Evolutionary conservation across 2,797 vertebrate genomes (phyloP), one percentile per base, ranked within the genome.

Genomic region (Darevskia nairensis): DNA sequence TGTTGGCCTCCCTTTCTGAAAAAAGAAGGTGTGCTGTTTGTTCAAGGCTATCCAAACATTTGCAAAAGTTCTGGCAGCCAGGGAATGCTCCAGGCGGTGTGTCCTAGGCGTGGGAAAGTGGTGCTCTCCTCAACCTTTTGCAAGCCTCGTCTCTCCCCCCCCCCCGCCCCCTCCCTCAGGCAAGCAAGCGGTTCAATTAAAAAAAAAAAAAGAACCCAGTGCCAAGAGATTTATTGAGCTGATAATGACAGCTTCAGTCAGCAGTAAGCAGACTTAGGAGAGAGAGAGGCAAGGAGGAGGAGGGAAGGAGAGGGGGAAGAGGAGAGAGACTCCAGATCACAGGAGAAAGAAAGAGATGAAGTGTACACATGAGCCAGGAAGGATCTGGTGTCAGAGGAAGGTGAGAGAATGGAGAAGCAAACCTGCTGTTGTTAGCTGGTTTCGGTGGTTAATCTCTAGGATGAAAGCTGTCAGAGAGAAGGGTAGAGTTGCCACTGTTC

Each of bases 21-120:
- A 50, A 46, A 25, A 25, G 97, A 98, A 98, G 98, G 98, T 98
- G 98, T 98, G 98, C 97, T 98, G 98, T 99, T 99, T 99, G 98
- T 98, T 98, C 97, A 98, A 97, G 97, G 98, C 98, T 98, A 98
- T 98, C 97, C 98, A 99, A 99, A 99, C 98, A 99, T 98, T 98
- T 98, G 98, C 97, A 95, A 85, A 97, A 98, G 97, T 90, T 94
- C 97, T 97, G 98, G 98, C 98, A 98, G 98, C 96, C 98, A 91
- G 97, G 98, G 98, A 98, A 98, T 98, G 98, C 96, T 97, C 96
- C 92, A 95, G 96, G 94, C 97, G 84, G 96, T 96, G 96, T 95
- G 97, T 97, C 97, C 95, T 95, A 97, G 97, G 97, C 98, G 98
- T 98, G 98, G 98, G 98, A 98, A 98, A 98, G 97, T 97, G 91